Evolutionary conservation across 2,888 invertebrate genomes (phyloP), one percentile per base, ranked within the genome.

Genomic region (Ctenicera cuprea): DNA sequence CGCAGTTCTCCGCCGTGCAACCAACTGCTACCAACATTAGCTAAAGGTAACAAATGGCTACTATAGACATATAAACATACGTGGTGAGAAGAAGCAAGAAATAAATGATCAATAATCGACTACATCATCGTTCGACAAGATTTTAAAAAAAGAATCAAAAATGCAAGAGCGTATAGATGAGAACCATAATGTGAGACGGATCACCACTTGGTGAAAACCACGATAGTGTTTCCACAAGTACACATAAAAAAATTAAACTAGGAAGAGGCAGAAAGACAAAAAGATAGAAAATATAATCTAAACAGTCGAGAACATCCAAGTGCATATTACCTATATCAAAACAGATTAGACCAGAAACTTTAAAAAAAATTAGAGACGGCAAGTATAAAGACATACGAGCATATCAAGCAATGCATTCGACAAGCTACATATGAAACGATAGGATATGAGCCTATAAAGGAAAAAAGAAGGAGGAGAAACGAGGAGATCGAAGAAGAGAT

Each of bases 191-290:
- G 57, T 26, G 57, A 30, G 30, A 57, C n/a, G n/a, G n/a, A n/a
- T n/a, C n/a, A n/a, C n/a, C n/a, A n/a, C n/a, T n/a, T n/a, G n/a
- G n/a, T n/a, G 57, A 57, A 57, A 16, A 30, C 57, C 57, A 57
- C 30, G 16, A 57, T 57, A 33, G n/a, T 57, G 57, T 57, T 57
- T 33, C 57, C 37, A 33, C 57, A 57, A 57, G 57, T 57, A 57
- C 57, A 57, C 2, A 50, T 50, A n/a, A n/a, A 33, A 57, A 57
- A 14, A 57, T 12, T 57, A 57, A 30, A 57, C 30, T 7, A 57
- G 57, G 33, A 16, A 33, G 33, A 57, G 57, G n/a, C 18, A 5
- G 30, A 52, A 57, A 57, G n/a, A 26, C 57, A 57, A 7, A 14
- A 33, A 3, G 30, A 57, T 5, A 57, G 30, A 30, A 57, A 14